Evolutionary conservation across 2,888 invertebrate genomes (phyloP).

Genomic region (Papilio elwesi): DNA sequence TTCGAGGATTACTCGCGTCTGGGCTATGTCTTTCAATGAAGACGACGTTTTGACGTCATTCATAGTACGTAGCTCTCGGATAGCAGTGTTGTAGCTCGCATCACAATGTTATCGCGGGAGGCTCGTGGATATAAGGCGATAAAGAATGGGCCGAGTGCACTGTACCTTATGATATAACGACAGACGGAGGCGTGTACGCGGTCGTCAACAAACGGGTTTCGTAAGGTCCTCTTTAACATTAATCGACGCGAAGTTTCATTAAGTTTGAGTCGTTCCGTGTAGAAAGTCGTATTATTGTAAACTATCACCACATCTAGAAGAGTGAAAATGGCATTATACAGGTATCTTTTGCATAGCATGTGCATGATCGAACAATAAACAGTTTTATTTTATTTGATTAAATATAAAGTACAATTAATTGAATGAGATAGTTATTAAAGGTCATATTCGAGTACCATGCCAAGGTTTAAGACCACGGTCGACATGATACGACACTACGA

Average conservation of each 20-base stretch:
- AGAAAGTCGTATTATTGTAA: conserved; percentile 51
- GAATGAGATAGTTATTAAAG: neutral
- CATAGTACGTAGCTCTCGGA: conserved; percentile 85
- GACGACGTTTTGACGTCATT: conserved; percentile 74
- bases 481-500: conserved; percentile 1
- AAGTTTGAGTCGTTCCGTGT: conserved; percentile 44
- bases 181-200: conserved; percentile 74
- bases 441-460: neutral
- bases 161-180: conserved; percentile 76
- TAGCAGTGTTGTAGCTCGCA: conserved; percentile 78
- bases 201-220: conserved; percentile 55
- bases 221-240: conserved; percentile 59
- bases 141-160: conserved; percentile 63
- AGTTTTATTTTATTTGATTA: neutral
- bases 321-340: conserved; percentile 73
- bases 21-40: conserved; percentile 71
- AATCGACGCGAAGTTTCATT: conserved; percentile 55
- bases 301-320: conserved; percentile 52
- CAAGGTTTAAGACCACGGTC: conserved; percentile 36
- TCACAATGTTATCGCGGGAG: conserved; percentile 67
- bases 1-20: conserved; percentile 67
- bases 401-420: conserved; percentile 3
- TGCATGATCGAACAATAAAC: conserved; percentile 36
- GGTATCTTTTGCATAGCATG: conserved; percentile 55
- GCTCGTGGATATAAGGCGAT: conserved; percentile 79